Percentiles rank a stretch among this genome's conserved stretches.
Evolutionary conservation across 1,140 invertebrate genomes (phyloP).

Genomic region (Ctenoplectra terminalis): DNA sequence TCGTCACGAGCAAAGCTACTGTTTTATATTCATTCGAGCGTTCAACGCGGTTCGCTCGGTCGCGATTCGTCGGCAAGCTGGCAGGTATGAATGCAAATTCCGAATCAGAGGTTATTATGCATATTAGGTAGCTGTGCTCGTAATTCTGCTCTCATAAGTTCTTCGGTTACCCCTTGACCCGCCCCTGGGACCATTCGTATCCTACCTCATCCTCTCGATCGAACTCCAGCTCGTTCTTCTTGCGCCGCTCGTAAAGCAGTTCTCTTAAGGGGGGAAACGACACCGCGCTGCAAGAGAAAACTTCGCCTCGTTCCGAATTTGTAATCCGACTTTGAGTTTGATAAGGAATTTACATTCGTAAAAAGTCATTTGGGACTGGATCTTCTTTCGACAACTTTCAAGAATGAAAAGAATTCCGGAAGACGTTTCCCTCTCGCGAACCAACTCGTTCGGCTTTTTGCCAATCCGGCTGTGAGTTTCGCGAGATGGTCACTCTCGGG

Average conservation of each 20-base stretch:
- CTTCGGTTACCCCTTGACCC: slow-evolving; percentile 65
- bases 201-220: slow-evolving; percentile 28
- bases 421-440: neutral
- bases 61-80: slow-evolving; percentile 53
- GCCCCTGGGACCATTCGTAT: slow-evolving; percentile 48
- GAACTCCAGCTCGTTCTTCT: slow-evolving; percentile 28
- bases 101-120: slow-evolving; percentile 78
- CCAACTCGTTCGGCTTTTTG: neutral
- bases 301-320: slow-evolving; percentile 75
- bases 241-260: slow-evolving; percentile 16
- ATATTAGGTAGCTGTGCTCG: slow-evolving; percentile 72
- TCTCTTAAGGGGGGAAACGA: slow-evolving; percentile 48
- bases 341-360: slow-evolving; percentile 79
- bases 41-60: slow-evolving; percentile 24
- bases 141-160: slow-evolving; percentile 72
- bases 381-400: slow-evolving; percentile 48
- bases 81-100: slow-evolving; percentile 76
- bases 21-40: slow-evolving; percentile 1
- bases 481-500: neutral
- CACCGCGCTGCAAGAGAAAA: slow-evolving; percentile 62
- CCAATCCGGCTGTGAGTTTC: slow-evolving; percentile 7
- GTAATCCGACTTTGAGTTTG: slow-evolving; percentile 74
- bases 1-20: neutral
- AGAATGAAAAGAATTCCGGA: slow-evolving; percentile 38
- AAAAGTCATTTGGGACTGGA: slow-evolving; percentile 73